Conservation (phyloP, 2,113 vertebrate genomes). For the Sceloporus undulatus region DNA sequence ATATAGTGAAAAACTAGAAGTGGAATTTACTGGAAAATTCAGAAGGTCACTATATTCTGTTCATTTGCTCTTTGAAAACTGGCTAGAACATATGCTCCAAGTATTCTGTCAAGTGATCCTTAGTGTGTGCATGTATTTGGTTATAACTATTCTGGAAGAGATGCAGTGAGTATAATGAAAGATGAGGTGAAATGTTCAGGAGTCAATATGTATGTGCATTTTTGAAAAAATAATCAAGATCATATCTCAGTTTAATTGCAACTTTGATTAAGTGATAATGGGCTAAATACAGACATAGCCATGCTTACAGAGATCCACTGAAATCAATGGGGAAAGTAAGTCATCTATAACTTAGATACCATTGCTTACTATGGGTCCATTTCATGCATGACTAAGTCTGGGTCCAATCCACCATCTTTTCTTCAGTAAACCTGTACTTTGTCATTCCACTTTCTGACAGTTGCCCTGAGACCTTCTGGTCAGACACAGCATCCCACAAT, state of each 20-base stretch:
- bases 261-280: neutral
- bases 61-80: neutral
- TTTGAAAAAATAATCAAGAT: neutral
- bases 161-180: neutral
- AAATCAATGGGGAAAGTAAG: neutral
- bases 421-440: neutral
- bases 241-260: neutral
- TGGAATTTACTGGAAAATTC: neutral
- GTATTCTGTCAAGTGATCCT: neutral
- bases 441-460: slow-evolving; percentile 1
- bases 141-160: neutral
- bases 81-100: neutral
- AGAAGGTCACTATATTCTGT: slow-evolving; percentile 9
- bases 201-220: neutral
- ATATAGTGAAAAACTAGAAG: slow-evolving; percentile 15
- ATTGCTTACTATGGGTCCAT: neutral
- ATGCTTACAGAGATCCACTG: neutral
- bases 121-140: neutral
- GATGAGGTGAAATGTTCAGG: neutral
- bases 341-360: neutral
- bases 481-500: neutral
- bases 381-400: neutral
- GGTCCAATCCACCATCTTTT: neutral
- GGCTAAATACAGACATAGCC: neutral
- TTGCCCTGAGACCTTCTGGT: neutral